Base-by-base conservation (phyloP, 2,797 vertebrate species). In the Threskiornis aethiopicus region DNA sequence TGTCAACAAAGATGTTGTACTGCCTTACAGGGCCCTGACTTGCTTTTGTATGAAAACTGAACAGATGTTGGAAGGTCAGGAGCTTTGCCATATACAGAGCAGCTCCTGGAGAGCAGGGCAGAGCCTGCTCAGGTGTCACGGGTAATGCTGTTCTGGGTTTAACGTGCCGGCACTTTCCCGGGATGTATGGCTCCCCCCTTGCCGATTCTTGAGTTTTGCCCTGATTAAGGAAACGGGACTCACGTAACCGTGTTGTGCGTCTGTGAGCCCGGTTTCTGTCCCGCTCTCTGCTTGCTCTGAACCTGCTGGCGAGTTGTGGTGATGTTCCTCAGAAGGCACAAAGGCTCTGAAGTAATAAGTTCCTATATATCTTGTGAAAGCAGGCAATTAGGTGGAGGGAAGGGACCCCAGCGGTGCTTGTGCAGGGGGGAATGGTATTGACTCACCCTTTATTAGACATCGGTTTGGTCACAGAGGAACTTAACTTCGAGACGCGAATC, bases 281-380 rank as follows among this genome's bases (percentile, higher is more conserved):
- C 89, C 35, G 3, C 57, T 83, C 37, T 59, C 66, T 54, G 41
- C 88, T 75, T 59, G 7, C 80, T 91, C 75, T 54, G 31, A 88
- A 69, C 37, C 70, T 35, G 41, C 71, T 77, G 75, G 49, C 35
- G 16, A 84, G 82, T 61, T 78, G 89, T 15, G 10, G 67, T 46
- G 82, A 13, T 94, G 87, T 71, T 95, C 79, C 89, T 95, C 76
- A 81, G 87, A 95, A 91, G 84, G 91, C 95, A 90, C 94, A 93
- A 78, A 88, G 95, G 95, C 96, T 95, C 96, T 94, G 87, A 97
- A 95, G 96, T 96, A 97, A 97, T 96, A 97, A 96, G 82, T 79
- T 96, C 87, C 69, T 94, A 78, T 95, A 65, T 81, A 71, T 78
- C 89, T 93, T 90, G 93, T 88, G 84, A 93, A 95, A 88, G 44